Base-by-base conservation (phyloP, 2,113 vertebrate genomes). In the Callorhinus ursinus region DNA sequence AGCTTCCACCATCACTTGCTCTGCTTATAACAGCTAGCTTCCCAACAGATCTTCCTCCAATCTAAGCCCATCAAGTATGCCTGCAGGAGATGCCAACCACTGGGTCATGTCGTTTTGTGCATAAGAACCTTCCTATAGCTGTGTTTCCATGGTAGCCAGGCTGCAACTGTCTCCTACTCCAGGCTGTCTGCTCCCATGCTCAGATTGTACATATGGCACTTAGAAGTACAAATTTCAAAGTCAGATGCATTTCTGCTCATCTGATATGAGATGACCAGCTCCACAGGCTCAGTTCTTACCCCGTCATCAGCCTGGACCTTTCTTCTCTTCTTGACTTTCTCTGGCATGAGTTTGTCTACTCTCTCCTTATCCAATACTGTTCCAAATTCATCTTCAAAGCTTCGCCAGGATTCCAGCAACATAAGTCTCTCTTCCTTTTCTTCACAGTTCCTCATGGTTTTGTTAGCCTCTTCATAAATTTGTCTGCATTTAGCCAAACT, bases 271-370 rank as follows among this genome's bases (percentile, higher is more conserved):
- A 74, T 5, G n/a, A 92, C 21, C 10, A 39, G 0, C 19, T 31
- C 33, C 1, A 2, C 0, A 2, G 1, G 19, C 61, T 65, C 10
- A 26, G 77, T 49, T 90, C 99, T 99, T 98, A 99, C 99, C 99
- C 99, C 99, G 55, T 99, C 99, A 88, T 99, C 99, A 0, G 99
- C 99, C 7, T 99, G 99, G 76, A 99, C 98, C 98, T 99, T 99
- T 96, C 99, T 99, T 98, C 99, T 99, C 99, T 99, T 99, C 99
- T 99, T 99, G 96, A 99, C 99, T 94, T 99, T 99, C 98, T 99
- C 99, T 0, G 99, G 99, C 99, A 99, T 99, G 77, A 99, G 99
- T 96, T 99, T 99, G 28, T 98, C 97, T 36, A 99, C 99, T 82
- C 99, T 98, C 21, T 99, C 99, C 74, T 98, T 98, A 46, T 98